These are phyloP conservation scores for Larimichthys polyactis DNA, from an alignment of 2,113 vertebrate genomes.

Conservation along the genomic window DNA sequence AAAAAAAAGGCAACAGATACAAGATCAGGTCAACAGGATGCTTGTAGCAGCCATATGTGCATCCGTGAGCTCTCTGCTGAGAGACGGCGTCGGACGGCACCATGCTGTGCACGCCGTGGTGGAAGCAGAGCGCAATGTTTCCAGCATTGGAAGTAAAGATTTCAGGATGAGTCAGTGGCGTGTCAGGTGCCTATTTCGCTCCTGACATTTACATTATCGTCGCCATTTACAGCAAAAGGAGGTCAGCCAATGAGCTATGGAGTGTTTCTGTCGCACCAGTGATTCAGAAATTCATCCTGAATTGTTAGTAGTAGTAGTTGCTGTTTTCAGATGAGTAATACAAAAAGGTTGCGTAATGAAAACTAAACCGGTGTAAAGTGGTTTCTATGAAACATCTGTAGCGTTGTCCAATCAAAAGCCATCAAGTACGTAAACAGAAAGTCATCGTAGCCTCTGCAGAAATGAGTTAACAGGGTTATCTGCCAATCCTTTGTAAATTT, in stretches of 20 bases:
- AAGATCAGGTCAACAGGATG: constrained; percentile 47
- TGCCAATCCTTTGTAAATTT: no score
- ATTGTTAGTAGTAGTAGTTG: no score
- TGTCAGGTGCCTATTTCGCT: neutral
- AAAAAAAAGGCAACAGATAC: constrained; percentile 8
- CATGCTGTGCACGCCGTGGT: neutral
- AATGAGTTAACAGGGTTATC: no score
- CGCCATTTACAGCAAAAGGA: neutral
- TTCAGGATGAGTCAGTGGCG: neutral
- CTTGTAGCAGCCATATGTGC: constrained; percentile 54
- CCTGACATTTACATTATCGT: neutral
- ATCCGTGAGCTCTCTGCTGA: constrained; percentile 31
- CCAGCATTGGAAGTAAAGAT: neutral
- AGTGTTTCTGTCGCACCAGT: neutral
- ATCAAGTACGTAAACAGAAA: no score
- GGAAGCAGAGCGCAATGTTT: neutral
- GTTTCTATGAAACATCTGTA: neutral
- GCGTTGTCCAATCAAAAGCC: neutral
- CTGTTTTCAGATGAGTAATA: no score
- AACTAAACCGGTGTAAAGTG: neutral
- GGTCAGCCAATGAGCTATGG: neutral
- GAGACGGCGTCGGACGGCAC: constrained; percentile 13
- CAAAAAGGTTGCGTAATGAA: no score
- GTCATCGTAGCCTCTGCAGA: neutral
- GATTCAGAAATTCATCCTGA: no score